phyloP scores from a whole-genome alignment of 2,888 invertebrate species.

The Nezara viridula region DNA sequence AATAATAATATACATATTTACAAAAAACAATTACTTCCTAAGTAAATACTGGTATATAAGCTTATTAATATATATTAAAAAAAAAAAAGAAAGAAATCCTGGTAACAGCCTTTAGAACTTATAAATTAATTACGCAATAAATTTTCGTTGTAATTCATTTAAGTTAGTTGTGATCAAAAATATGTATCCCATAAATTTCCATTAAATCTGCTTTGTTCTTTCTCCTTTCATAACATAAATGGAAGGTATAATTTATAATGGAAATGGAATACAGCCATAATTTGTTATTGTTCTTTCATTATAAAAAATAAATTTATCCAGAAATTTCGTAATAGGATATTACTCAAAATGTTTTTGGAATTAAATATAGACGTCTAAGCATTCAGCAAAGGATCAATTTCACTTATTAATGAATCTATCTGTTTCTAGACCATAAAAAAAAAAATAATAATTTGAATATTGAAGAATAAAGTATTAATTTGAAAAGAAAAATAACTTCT shows the following conservation, averaged over 20 bases:
- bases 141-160: neutral
- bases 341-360: neutral
- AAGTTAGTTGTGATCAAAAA: neutral
- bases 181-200: neutral
- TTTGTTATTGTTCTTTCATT: neutral
- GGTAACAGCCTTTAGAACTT: neutral
- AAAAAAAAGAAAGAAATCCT: neutral
- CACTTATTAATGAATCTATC: neutral
- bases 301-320: neutral
- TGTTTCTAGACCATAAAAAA: neutral
- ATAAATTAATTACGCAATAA: neutral
- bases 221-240: neutral
- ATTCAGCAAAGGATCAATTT: neutral
- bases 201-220: neutral
- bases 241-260: neutral
- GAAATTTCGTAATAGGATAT: neutral
- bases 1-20: slow-evolving; percentile 28
- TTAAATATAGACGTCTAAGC: neutral
- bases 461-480: neutral
- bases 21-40: neutral
- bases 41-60: neutral
- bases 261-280: neutral
- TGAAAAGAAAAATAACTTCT: no score
- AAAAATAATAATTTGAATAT: neutral
- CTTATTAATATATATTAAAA: neutral